Percentiles rank a stretch among this genome's conserved stretches.
Evolutionary conservation across 2,113 vertebrate genomes (phyloP).

Genomic region (Lethenteron reissneri): DNA sequence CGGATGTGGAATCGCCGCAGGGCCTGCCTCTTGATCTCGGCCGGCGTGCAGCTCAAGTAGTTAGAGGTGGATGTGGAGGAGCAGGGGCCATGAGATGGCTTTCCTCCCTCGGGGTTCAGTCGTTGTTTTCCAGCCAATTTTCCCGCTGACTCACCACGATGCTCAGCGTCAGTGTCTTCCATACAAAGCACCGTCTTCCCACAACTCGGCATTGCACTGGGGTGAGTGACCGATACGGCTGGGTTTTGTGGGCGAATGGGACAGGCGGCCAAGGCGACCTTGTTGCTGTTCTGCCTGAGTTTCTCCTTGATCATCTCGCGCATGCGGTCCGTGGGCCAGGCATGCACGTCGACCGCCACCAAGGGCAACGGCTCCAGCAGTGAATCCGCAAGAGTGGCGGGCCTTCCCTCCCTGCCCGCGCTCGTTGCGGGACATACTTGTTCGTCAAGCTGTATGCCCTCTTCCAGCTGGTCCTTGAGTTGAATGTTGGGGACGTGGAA

Average conservation of each 20-base stretch:
- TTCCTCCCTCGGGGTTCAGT: too few species aligned
- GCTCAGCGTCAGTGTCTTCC: constrained; percentile 13
- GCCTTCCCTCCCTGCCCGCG: too few species aligned
- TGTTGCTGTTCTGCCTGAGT: constrained; percentile 36
- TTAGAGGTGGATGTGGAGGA: constrained; percentile 9
- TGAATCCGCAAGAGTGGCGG: too few species aligned
- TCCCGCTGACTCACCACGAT: constrained; percentile 12
- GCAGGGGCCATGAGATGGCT: constrained; percentile 11
- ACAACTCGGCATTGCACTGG: constrained; percentile 11
- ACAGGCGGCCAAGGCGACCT: constrained; percentile 28
- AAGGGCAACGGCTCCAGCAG: too few species aligned
- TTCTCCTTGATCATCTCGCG: constrained; percentile 27
- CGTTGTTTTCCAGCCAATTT: constrained; percentile 8
- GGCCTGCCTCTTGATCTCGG: constrained; percentile 51
- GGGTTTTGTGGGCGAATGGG: constrained; percentile 26
- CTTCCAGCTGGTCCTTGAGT: too few species aligned
- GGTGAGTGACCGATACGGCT: constrained; percentile 13
- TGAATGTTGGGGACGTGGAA: too few species aligned
- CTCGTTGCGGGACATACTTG: too few species aligned
- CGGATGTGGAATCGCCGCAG: constrained; percentile 34
- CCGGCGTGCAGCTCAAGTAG: constrained; percentile 26
- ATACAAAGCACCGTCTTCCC: constrained; percentile 15
- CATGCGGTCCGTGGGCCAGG: too few species aligned
- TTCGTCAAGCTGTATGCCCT: too few species aligned
- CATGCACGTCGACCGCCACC: too few species aligned